Conservation (phyloP, 2,113 vertebrate genomes). For the Alethe diademata region DNA sequence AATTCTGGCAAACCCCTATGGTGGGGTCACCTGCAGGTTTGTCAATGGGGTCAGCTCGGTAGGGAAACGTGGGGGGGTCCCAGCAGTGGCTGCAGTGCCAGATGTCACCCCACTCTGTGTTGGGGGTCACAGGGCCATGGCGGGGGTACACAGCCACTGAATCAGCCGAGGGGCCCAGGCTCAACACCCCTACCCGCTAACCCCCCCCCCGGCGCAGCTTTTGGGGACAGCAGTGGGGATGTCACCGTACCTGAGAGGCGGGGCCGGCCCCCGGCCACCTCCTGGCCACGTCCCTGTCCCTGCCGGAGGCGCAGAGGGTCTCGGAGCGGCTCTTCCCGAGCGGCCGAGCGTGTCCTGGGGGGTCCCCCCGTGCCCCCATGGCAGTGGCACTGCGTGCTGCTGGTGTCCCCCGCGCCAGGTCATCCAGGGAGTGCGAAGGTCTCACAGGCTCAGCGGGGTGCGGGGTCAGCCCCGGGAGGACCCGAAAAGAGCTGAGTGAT, state of each 20-base stretch:
- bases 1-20: accelerated
- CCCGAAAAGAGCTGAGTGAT: constrained; percentile 31
- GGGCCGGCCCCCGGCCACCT: neutral
- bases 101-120: neutral
- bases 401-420: constrained; percentile 34
- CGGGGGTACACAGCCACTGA: neutral
- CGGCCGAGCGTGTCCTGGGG: neutral
- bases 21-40: neutral
- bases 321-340: constrained; percentile 65
- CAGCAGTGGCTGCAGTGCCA: accelerated
- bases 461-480: neutral
- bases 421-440: constrained; percentile 68
- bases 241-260: neutral
- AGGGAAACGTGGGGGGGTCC: accelerated
- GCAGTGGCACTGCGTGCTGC: neutral
- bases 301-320: constrained; percentile 78
- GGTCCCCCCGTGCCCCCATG: neutral
- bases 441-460: neutral
- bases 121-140: too few relatives aligned
- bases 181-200: accelerated
- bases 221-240: neutral
- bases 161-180: too few relatives aligned
- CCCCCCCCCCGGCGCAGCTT: accelerated
- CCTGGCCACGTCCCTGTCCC: constrained; percentile 59
- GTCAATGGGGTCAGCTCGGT: neutral